Conservation (phyloP, 2,113 vertebrate species). For the Syngnathus typhle region DNA sequence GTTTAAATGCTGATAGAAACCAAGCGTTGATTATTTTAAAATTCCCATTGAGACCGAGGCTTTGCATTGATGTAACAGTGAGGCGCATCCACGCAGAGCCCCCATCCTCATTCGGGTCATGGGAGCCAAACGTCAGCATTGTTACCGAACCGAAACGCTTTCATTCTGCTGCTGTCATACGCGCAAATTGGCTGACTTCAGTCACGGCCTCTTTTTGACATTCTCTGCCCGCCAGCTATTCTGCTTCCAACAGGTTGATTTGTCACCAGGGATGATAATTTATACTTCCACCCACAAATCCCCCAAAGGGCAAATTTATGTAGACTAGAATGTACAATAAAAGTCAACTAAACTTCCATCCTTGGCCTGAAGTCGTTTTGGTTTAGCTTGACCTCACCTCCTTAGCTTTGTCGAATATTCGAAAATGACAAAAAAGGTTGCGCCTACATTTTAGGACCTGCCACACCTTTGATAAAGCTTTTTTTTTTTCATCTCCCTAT, state of each 20-base stretch:
- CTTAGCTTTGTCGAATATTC: not conserved
- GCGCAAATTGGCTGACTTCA: slow-evolving; percentile 49
- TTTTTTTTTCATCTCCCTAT: slow-evolving; percentile 32
- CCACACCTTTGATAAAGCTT: slow-evolving; percentile 7
- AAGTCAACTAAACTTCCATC: not conserved
- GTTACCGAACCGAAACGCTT: slow-evolving; percentile 59
- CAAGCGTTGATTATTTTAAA: no score
- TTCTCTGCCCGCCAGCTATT: slow-evolving; percentile 17
- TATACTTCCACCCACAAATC: slow-evolving; percentile 26
- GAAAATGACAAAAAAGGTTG: not conserved
- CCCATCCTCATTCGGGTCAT: slow-evolving; percentile 55
- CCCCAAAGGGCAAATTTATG: not conserved
- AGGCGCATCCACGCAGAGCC: slow-evolving; percentile 37
- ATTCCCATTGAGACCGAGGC: not conserved
- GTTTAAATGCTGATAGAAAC: no score
- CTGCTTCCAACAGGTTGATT: slow-evolving; percentile 11
- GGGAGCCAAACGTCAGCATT: slow-evolving; percentile 23
- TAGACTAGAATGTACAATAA: not conserved
- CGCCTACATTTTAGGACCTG: slow-evolving; percentile 20
- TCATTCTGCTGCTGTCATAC: slow-evolving; percentile 60
- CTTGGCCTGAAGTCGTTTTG: not conserved
- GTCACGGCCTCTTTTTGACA: slow-evolving; percentile 15
- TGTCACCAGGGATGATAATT: slow-evolving; percentile 41
- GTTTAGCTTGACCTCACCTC: not conserved
- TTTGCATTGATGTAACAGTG: slow-evolving; percentile 59